phyloP scores from a whole-genome alignment of 2,888 invertebrate species.

The Ophion ellenae region DNA sequence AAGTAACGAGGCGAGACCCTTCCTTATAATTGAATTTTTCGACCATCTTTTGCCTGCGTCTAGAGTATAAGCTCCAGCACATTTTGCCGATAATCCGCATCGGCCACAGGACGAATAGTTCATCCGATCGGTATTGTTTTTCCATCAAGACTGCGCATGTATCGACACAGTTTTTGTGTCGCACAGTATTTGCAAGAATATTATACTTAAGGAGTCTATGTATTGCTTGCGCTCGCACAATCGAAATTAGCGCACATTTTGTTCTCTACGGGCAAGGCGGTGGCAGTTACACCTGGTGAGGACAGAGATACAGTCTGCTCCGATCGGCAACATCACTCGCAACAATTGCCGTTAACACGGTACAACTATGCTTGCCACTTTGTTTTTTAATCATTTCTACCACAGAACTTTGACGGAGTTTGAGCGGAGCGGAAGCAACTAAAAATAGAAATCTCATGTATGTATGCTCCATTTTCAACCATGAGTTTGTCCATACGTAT shows the following conservation, averaged over 20 bases:
- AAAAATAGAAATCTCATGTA: slow-evolving; percentile 22
- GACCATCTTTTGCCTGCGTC: slow-evolving; percentile 13
- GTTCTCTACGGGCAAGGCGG: slow-evolving; percentile 17
- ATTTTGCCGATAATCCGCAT: slow-evolving; percentile 20
- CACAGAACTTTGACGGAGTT: slow-evolving; percentile 33
- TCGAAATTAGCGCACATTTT: not conserved
- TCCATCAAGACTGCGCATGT: slow-evolving; percentile 54
- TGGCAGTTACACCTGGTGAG: slow-evolving; percentile 26
- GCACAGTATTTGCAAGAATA: slow-evolving; percentile 47
- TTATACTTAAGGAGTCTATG: not conserved
- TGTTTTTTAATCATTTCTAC: slow-evolving; percentile 40
- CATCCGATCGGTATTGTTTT: slow-evolving; percentile 13
- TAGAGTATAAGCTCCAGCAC: slow-evolving; percentile 30
- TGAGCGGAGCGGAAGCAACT: not conserved
- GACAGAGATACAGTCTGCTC: slow-evolving; percentile 1
- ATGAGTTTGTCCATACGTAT: not conserved
- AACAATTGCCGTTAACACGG: slow-evolving; percentile 23
- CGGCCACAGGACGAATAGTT: slow-evolving; percentile 3
- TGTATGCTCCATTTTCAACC: slow-evolving; percentile 22
- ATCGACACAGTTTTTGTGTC: not conserved
- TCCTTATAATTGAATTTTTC: not conserved
- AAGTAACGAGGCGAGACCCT: slow-evolving; percentile 15
- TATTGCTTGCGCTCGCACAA: slow-evolving; percentile 37
- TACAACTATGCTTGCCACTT: slow-evolving; percentile 40
- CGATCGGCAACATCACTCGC: slow-evolving; percentile 22